Evolutionary conservation across 2,888 invertebrate species (phyloP).

Genomic region (Oscheius myriophilus): DNA sequence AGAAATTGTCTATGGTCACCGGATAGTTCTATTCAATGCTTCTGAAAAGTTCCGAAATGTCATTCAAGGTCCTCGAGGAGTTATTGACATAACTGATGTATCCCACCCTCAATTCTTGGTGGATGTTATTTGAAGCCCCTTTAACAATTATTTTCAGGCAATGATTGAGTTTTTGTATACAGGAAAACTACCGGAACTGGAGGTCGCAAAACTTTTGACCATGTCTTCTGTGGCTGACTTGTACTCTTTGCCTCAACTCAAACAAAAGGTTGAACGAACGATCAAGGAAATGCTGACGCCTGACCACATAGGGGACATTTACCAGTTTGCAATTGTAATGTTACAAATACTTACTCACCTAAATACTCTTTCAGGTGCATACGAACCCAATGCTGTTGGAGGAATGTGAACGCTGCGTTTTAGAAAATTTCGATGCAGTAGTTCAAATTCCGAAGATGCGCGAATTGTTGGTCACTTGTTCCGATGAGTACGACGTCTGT

Average conservation of each 20-base stretch:
- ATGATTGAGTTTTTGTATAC: conserved; percentile 92
- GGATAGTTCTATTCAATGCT: conserved; percentile 86
- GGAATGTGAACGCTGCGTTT: conserved; percentile 31
- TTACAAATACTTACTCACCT: neutral
- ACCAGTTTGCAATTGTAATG: conserved; percentile 74
- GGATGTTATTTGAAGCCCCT: conserved; percentile 39
- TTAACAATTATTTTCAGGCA: conserved; percentile 76
- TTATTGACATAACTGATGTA: conserved; percentile 88
- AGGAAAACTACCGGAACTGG: conserved; percentile 83
- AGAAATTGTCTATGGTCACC: conserved; percentile 89
- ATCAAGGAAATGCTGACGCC: conserved; percentile 82
- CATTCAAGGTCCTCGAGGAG: conserved; percentile 75
- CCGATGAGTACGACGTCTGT: conserved; percentile 26
- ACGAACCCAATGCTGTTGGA: conserved; percentile 19
- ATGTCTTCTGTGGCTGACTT: conserved; percentile 90
- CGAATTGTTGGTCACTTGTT: conserved; percentile 22
- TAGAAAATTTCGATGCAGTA: conserved; percentile 35
- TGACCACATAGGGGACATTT: conserved; percentile 89
- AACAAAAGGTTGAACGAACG: conserved; percentile 85
- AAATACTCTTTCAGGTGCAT: conserved; percentile 29
- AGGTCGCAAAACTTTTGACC: conserved; percentile 82
- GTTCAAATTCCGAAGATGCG: conserved; percentile 21
- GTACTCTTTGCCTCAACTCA: conserved; percentile 86
- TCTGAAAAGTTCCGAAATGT: conserved; percentile 50
- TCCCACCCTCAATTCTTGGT: conserved; percentile 92